Conservation (phyloP, 2,113 vertebrate species). For the Euleptes europaea region DNA sequence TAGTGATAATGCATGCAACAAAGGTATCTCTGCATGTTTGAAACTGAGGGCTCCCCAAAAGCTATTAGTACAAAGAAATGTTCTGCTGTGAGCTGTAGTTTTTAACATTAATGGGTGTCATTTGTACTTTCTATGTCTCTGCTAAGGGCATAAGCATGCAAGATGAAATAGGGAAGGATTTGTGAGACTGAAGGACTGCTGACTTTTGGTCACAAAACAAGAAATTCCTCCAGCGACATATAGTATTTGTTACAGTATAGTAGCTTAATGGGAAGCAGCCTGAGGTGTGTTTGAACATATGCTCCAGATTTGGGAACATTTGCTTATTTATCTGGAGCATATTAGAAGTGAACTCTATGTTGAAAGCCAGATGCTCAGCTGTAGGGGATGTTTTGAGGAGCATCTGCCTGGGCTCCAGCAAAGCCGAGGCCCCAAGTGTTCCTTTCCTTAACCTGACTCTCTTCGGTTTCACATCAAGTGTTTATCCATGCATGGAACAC, state of each 20-base stretch:
- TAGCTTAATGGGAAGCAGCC: conserved; percentile 28
- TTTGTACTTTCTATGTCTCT: not conserved
- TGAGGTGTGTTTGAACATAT: conserved; percentile 50
- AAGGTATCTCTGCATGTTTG: not conserved
- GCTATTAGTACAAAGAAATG: not conserved
- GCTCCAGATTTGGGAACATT: conserved; percentile 60
- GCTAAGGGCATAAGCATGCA: not conserved
- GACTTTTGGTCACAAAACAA: conserved; percentile 28
- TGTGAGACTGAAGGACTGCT: not conserved
- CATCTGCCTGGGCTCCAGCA: conserved; percentile 60
- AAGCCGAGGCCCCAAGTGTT: conserved; percentile 44
- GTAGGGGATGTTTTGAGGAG: conserved; percentile 58
- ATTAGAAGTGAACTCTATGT: conserved; percentile 36
- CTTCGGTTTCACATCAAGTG: conserved; percentile 48
- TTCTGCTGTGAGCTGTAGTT: not conserved
- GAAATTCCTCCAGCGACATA: not conserved
- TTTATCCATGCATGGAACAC: not conserved
- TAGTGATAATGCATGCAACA: not conserved
- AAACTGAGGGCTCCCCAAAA: not conserved
- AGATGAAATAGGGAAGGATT: not conserved
- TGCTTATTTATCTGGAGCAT: conserved; percentile 61
- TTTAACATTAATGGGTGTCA: not conserved
- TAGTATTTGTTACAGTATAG: not conserved
- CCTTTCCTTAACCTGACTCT: conserved; percentile 10
- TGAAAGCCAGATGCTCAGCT: conserved; percentile 56